Percentiles rank a stretch among this genome's conserved stretches.
Evolutionary conservation across 2,888 invertebrate genomes (phyloP).

Genomic region (Arge pagana): DNA sequence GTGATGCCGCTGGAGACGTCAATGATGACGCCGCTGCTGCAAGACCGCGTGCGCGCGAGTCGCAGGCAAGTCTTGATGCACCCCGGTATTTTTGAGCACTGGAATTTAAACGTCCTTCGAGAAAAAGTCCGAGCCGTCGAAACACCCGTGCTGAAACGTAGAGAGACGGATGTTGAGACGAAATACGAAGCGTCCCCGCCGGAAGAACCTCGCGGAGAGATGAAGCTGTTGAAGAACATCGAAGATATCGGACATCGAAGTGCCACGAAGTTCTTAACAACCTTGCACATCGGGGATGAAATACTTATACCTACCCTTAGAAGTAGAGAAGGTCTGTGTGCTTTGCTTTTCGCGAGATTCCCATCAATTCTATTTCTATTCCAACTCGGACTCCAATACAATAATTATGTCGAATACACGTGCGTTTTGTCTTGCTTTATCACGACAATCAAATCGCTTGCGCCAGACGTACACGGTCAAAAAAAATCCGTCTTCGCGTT

Average conservation of each 20-base stretch:
- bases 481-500: too few species aligned
- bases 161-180: background rate
- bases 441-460: too few species aligned
- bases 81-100: constrained; percentile 8
- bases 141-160: background rate
- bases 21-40: constrained; percentile 10
- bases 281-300: constrained; percentile 2
- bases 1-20: constrained; percentile 9
- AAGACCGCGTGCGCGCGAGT: constrained; percentile 6
- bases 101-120: constrained; percentile 1
- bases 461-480: too few species aligned
- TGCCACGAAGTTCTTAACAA: constrained; percentile 9
- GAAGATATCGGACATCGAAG: constrained; percentile 8
- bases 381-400: too few species aligned
- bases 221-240: constrained; percentile 9
- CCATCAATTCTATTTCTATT: too few species aligned
- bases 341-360: background rate
- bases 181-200: background rate
- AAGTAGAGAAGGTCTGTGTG: constrained; percentile 12
- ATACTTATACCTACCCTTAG: background rate
- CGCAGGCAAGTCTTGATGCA: background rate
- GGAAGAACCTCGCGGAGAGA: background rate
- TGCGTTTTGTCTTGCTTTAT: too few species aligned
- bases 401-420: too few species aligned
- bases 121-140: background rate